phyloP scores from a whole-genome alignment of 2,888 invertebrate genomes.

The Aromia moschata region DNA sequence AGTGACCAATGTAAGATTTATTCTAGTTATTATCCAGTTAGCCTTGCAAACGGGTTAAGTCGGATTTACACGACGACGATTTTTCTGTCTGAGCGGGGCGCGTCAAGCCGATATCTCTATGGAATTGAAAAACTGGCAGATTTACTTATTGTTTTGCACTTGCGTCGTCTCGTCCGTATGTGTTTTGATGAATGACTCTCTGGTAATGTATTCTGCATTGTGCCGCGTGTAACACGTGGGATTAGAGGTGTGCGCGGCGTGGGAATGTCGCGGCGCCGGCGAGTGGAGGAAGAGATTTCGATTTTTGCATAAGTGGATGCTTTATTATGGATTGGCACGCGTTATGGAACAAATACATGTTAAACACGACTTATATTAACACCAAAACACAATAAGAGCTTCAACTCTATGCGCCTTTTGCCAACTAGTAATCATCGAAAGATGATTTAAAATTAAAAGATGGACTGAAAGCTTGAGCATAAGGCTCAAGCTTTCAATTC shows the following conservation, averaged over 20 bases:
- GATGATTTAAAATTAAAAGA: no score
- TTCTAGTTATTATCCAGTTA: background rate
- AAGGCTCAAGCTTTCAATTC: no score
- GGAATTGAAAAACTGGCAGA: background rate
- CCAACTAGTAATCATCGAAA: no score
- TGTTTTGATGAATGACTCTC: background rate
- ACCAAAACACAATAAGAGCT: no score
- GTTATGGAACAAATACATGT: no score
- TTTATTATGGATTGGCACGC: no score
- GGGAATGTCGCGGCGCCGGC: background rate
- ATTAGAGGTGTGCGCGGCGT: background rate
- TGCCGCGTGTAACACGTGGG: background rate
- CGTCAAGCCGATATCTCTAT: background rate
- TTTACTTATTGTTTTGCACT: background rate
- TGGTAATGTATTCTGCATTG: background rate
- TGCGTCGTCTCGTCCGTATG: background rate
- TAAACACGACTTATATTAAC: no score
- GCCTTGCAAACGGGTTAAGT: conserved; percentile 1
- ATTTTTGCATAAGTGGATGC: no score
- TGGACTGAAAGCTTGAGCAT: no score
- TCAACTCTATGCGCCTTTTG: no score
- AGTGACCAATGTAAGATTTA: no score
- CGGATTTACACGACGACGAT: background rate
- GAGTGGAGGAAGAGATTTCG: no score
- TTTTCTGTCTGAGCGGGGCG: background rate